These are phyloP conservation scores for Rhadina sibilatrix DNA, from an alignment of 2,113 vertebrate species.

Conservation along the genomic window DNA sequence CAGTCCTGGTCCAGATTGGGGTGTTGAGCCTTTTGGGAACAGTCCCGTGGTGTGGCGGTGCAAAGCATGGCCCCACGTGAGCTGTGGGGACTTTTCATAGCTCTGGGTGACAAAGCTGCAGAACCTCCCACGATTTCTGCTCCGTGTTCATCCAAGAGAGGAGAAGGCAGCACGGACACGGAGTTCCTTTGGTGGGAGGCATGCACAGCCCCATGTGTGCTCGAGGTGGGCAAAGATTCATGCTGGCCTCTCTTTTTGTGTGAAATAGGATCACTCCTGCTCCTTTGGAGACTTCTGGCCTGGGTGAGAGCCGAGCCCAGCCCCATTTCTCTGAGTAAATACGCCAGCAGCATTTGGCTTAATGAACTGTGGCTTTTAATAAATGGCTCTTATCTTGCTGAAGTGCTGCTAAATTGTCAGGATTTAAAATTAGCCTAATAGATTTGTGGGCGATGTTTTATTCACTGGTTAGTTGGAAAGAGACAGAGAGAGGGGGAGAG, in stretches of 20 bases:
- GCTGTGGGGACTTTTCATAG: background rate
- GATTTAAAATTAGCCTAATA: constrained; percentile 82
- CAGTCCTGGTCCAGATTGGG: fast-evolving
- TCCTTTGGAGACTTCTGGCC: background rate
- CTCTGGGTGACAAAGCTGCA: background rate
- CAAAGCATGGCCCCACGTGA: fast-evolving
- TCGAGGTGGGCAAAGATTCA: fast-evolving
- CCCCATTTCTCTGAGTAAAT: constrained; percentile 71
- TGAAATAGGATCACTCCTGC: background rate
- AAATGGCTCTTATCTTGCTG: constrained; percentile 79
- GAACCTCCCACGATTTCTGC: background rate
- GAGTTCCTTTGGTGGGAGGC: background rate
- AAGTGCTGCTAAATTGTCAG: constrained; percentile 80
- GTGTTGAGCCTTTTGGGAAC: background rate
- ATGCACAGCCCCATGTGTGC: fast-evolving
- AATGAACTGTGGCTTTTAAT: constrained; percentile 84
- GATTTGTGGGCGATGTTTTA: constrained; percentile 77
- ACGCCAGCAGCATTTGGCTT: constrained; percentile 74
- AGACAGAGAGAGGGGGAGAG: background rate
- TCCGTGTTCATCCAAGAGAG: background rate
- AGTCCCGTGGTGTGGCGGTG: fast-evolving
- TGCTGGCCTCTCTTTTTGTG: background rate
- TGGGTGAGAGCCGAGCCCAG: background rate
- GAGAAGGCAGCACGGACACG: background rate
- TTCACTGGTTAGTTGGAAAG: constrained; percentile 70